phyloP scores from a whole-genome alignment of 2,888 invertebrate genomes.

The Clunio marinus region DNA sequence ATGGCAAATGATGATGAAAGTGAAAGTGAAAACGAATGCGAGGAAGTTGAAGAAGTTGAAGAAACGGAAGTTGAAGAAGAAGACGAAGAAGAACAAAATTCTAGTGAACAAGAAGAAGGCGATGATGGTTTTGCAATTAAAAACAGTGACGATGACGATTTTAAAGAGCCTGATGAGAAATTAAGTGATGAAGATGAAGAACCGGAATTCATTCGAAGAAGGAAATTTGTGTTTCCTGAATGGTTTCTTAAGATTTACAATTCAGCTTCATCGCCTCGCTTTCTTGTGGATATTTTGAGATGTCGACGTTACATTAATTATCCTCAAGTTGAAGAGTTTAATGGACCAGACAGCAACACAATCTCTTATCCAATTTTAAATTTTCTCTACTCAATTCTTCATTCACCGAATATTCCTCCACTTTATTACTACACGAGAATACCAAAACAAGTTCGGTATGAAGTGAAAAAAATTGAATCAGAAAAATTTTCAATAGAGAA shows the following conservation, averaged over 20 bases:
- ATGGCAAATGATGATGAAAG: conserved; percentile 52
- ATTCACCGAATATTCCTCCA: conserved; percentile 44
- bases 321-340: conserved; percentile 69
- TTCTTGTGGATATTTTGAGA: conserved; percentile 65
- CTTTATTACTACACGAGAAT: conserved; percentile 48
- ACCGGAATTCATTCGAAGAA: conserved; percentile 39
- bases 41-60: conserved; percentile 42
- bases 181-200: conserved; percentile 40
- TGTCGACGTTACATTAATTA: conserved; percentile 61
- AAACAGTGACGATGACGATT: conserved; percentile 26
- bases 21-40: conserved; percentile 28
- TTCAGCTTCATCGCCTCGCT: conserved; percentile 59
- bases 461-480: conserved; percentile 46
- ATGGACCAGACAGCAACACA: conserved; percentile 57
- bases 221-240: conserved; percentile 51
- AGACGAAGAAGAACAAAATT: conserved; percentile 46
- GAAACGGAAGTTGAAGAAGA: conserved; percentile 36
- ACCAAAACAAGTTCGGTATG: conserved; percentile 43
- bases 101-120: conserved; percentile 45
- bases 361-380: conserved; percentile 60
- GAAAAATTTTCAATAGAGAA: conserved; percentile 7
- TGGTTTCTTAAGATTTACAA: conserved; percentile 66
- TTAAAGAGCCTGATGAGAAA: neutral
- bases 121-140: conserved; percentile 39
- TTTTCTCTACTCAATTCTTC: conserved; percentile 55